Conservation (phyloP, 2,888 invertebrate genomes). For the Odontothrips loti region DNA sequence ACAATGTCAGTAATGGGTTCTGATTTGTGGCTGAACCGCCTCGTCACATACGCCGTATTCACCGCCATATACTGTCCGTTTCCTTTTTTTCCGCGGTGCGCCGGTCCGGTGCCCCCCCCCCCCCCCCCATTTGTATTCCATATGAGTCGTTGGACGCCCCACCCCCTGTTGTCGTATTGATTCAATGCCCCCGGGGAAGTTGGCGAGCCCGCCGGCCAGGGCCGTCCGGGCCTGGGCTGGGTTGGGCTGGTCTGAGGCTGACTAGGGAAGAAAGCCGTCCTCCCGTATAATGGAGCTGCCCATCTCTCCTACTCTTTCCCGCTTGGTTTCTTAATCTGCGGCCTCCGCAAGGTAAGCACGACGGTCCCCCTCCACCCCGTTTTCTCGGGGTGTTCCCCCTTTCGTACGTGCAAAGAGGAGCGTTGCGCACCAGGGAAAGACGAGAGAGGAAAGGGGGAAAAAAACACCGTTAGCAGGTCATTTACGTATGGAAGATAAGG, state of each 20-base stretch:
- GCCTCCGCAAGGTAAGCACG: no score
- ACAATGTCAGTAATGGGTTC: no score
- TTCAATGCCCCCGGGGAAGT: background rate
- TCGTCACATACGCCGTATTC: background rate
- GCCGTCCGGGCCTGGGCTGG: background rate
- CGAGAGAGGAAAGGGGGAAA: background rate
- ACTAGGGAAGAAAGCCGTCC: background rate
- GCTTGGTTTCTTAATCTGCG: background rate
- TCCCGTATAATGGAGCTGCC: background rate
- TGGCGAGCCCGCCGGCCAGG: background rate
- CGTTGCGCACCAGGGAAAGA: no score
- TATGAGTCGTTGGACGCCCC: background rate
- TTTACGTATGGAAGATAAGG: background rate
- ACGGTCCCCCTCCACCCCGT: background rate
- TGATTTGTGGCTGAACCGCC: background rate
- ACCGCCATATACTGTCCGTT: background rate
- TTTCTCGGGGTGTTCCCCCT: background rate
- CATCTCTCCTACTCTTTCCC: background rate
- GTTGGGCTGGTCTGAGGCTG: background rate
- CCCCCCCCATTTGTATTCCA: background rate
- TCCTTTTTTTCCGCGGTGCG: no score
- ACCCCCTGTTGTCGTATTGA: background rate
- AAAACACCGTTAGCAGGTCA: background rate
- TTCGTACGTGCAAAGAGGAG: background rate
- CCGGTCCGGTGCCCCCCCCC: no score